Conservation (phyloP, 2,113 vertebrate species). For the Nicator chloris region DNA sequence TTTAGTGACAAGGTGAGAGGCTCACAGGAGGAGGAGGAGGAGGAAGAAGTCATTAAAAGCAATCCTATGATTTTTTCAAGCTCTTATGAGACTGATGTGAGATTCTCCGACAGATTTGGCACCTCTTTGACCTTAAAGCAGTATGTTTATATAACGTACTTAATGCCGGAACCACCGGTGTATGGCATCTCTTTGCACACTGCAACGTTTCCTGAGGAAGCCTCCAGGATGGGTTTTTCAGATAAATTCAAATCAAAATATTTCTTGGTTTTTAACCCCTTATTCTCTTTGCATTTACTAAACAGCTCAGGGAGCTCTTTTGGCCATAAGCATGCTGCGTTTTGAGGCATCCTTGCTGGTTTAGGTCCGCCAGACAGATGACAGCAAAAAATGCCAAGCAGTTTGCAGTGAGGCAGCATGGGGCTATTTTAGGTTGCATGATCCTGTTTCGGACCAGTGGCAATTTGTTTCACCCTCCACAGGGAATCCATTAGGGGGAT, state of each 20-base stretch:
- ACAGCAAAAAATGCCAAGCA: not conserved
- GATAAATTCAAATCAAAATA: not conserved
- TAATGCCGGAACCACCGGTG: rapidly evolving
- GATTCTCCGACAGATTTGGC: not conserved
- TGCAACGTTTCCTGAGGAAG: not conserved
- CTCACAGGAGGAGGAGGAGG: not conserved
- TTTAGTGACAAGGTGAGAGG: not conserved
- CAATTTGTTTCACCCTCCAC: not conserved
- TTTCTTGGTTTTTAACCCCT: not conserved
- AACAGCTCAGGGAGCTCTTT: not conserved
- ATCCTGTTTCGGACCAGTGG: not conserved
- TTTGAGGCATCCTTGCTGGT: not conserved
- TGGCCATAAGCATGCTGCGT: not conserved
- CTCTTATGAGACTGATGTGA: not conserved
- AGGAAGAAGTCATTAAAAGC: not conserved
- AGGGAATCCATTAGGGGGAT: not conserved
- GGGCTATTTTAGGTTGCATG: not conserved
- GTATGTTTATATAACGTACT: not conserved
- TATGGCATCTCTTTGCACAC: not conserved
- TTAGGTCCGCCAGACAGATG: not conserved
- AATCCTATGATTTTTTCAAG: not conserved
- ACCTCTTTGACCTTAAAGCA: not conserved
- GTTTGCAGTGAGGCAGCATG: not conserved
- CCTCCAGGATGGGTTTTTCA: not conserved
- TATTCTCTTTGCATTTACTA: not conserved